A percentile compares a stretch with the other conserved stretches of the same genome.
These are phyloP conservation scores for Cyprinodon tularosa DNA, from an alignment of 2,113 vertebrate species.

Conservation along the genomic window DNA sequence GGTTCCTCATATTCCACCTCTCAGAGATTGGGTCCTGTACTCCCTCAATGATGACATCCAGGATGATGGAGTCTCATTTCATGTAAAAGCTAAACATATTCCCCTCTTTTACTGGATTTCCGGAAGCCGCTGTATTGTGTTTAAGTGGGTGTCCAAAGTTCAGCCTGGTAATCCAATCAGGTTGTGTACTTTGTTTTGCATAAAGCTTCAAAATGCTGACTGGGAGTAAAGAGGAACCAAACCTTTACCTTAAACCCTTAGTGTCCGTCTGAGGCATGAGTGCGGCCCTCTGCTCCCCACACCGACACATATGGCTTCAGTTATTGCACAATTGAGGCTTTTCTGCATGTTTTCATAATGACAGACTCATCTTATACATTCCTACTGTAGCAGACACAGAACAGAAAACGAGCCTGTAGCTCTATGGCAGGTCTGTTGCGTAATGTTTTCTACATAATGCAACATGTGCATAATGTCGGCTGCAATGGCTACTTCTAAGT, in stretches of 20 bases:
- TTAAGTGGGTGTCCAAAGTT: too few relatives aligned
- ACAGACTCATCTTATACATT: conserved; percentile 60
- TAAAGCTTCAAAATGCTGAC: neutral
- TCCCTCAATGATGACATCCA: too few relatives aligned
- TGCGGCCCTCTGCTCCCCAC: conserved; percentile 13
- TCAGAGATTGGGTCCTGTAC: too few relatives aligned
- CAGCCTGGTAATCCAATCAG: too few relatives aligned
- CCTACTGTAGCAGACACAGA: conserved; percentile 49
- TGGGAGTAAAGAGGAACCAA: conserved; percentile 3
- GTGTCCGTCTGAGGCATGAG: conserved; percentile 17
- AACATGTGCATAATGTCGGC: conserved; percentile 28
- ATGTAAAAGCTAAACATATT: too few relatives aligned
- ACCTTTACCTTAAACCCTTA: neutral
- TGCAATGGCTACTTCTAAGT: neutral
- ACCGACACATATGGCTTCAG: conserved; percentile 55
- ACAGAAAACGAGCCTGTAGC: conserved; percentile 27
- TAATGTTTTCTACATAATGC: conserved; percentile 22
- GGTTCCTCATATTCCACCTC: too few relatives aligned
- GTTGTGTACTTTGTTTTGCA: neutral
- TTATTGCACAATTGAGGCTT: conserved; percentile 56
- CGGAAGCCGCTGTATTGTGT: too few relatives aligned
- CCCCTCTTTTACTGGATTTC: too few relatives aligned
- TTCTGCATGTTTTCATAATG: conserved; percentile 57
- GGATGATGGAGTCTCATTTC: too few relatives aligned
- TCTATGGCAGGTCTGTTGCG: conserved; percentile 21